Evolutionary conservation across 2,113 vertebrate genomes (phyloP), one percentile per base, ranked within the genome.

Genomic region (Ploceus nigricollis): DNA sequence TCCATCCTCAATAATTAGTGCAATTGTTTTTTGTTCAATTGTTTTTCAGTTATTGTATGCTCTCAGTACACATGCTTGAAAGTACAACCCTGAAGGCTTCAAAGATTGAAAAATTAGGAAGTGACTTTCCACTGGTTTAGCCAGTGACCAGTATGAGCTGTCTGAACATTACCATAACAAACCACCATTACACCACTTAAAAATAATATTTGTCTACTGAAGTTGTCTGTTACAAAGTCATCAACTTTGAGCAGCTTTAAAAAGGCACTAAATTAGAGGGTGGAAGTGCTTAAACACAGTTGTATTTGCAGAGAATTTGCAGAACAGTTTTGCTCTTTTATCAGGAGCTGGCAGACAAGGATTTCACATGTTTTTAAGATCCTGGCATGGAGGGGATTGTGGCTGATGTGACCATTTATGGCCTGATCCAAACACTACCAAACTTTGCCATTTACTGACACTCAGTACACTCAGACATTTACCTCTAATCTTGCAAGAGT

Each of bases 201-300:
- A 66, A 96, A 94, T 93, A 94, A 92, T 94, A 95, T 94, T 96
- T 96, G 51, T 72, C 60, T 48, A 65, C 86, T 54, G 13, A 77
- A 89, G 60, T 53, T 82, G 72, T 78, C 86, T 76, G 40, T 69
- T 84, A 75, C 68, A 91, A 39, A 94, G 65, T 75, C 66, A 92
- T 75, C 54, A 63, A 7, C 72, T 94, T 40, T 25, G 15, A 66
- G 51, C 60, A 71, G 76, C 64, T 90, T 69, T 9, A 71, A 87
- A 81, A 88, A 58, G 24, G 54, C 40, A 70, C 63, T 63, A 71
- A 87, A 83, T 90, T 79, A 70, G 18, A 68, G 63, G 54, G 66
- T 72, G 61, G 78, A 96, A 95, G 71, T 60, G 22, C 81, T 89
- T 75, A 82, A 82, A 76, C 40, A 80, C 31, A 71, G 50, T 68